phyloP scores from a whole-genome alignment of 30 jellyfish, hydroid and myxozoan genomes.

The Hydractinia symbiolongicarpus region DNA sequence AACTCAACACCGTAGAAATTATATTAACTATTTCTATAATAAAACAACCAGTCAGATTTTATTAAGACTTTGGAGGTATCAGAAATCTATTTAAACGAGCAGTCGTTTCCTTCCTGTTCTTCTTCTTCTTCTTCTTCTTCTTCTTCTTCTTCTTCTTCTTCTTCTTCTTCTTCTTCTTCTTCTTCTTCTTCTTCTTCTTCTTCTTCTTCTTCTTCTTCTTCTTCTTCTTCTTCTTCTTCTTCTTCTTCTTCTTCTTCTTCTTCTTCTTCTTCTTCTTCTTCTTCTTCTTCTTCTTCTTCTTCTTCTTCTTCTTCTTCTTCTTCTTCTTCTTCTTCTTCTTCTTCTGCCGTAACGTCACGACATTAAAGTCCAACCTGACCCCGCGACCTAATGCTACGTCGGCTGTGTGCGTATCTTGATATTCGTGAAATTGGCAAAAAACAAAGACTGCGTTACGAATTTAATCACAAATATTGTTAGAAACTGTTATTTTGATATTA shows the following conservation, averaged over 20 bases:
- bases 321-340: neutral
- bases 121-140: neutral
- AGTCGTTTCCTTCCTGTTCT: neutral
- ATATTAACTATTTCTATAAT: no score
- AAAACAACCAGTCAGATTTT: no score
- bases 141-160: neutral
- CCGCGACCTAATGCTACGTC: neutral
- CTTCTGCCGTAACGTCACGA: no score
- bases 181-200: neutral
- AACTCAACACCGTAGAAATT: no score
- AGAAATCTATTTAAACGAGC: no score
- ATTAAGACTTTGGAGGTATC: no score
- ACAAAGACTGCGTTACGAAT: no score
- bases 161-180: neutral
- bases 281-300: neutral
- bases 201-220: neutral
- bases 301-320: neutral
- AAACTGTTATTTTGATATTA: no score
- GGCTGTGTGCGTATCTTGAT: no score
- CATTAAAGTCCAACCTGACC: neutral
- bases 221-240: neutral
- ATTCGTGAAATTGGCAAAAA: no score
- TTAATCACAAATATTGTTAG: no score
- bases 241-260: neutral
- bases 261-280: neutral